A percentile compares a stretch with the other conserved stretches of the same genome.
phyloP scores from a whole-genome alignment of 2,888 invertebrate species.

The Cephus pulcher region DNA sequence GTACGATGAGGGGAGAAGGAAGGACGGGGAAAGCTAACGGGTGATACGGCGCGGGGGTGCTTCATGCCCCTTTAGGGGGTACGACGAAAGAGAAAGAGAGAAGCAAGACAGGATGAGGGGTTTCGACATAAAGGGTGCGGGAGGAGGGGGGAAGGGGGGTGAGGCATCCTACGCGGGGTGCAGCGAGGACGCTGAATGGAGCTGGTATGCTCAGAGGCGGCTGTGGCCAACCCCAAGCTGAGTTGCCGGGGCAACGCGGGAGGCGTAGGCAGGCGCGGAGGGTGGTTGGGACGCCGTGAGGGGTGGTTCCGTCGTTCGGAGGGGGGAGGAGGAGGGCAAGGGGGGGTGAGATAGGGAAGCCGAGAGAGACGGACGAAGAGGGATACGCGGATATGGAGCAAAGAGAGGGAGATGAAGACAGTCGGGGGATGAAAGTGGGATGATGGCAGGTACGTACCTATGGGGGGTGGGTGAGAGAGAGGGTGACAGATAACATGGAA shows the following conservation, averaged over 20 bases:
- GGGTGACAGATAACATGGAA: neutral
- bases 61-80: neutral
- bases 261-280: conserved; percentile 51
- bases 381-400: neutral
- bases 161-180: conserved; percentile 26
- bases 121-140: neutral
- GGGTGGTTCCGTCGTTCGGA: conserved; percentile 36
- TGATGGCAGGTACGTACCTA: conserved; percentile 6
- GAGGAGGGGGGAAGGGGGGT: neutral
- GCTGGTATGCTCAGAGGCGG: conserved; percentile 56
- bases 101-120: conserved; percentile 8
- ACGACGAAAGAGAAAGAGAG: conserved; percentile 2
- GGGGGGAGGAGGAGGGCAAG: conserved; percentile 32
- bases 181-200: conserved; percentile 58
- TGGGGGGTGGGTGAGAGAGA: neutral
- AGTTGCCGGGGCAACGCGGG: conserved; percentile 64
- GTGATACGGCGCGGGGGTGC: conserved; percentile 20
- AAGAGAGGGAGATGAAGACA: conserved; percentile 9
- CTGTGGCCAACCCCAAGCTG: conserved; percentile 62
- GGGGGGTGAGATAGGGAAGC: conserved; percentile 33
- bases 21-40: too few relatives aligned
- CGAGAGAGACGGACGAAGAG: conserved; percentile 22
- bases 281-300: conserved; percentile 20
- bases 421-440: conserved; percentile 16
- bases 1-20: too few relatives aligned